Conservation (phyloP, 2,888 invertebrate species). For the Drosophila cognata region DNA sequence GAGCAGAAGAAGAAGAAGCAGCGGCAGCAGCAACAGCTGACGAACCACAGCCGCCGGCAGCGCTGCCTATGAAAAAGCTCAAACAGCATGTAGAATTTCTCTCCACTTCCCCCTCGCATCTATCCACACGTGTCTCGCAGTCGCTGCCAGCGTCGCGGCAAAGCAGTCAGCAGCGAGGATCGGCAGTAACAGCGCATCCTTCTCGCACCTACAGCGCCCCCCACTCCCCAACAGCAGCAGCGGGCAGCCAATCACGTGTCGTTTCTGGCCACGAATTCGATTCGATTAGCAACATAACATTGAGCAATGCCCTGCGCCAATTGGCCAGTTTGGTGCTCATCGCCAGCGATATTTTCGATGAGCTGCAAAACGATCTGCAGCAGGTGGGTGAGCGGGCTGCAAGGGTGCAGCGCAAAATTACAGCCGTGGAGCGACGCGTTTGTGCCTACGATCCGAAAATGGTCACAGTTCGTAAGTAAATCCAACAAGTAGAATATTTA, state of each 20-base stretch:
- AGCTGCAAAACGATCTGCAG: slow-evolving; percentile 91
- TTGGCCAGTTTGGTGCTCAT: slow-evolving; percentile 93
- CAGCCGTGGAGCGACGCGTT: slow-evolving; percentile 89
- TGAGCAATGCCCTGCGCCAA: slow-evolving; percentile 93
- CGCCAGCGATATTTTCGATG: slow-evolving; percentile 94
- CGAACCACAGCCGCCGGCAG: slow-evolving; percentile 59
- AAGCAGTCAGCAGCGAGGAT: slow-evolving; percentile 63
- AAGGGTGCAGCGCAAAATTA: slow-evolving; percentile 89
- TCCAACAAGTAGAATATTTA: background rate
- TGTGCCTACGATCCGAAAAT: slow-evolving; percentile 93
- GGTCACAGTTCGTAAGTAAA: slow-evolving; percentile 96
- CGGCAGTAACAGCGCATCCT: slow-evolving; percentile 31
- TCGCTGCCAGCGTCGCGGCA: slow-evolving; percentile 71
- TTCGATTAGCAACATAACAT: slow-evolving; percentile 93
- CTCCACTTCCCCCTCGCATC: slow-evolving; percentile 50
- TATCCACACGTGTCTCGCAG: slow-evolving; percentile 48
- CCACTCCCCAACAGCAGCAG: slow-evolving; percentile 70
- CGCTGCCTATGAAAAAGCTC: slow-evolving; percentile 80
- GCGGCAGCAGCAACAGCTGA: background rate
- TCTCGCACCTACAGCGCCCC: slow-evolving; percentile 65
- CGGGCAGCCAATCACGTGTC: slow-evolving; percentile 56
- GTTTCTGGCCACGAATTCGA: slow-evolving; percentile 91
- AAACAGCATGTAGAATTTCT: slow-evolving; percentile 83
- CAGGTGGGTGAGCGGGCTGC: slow-evolving; percentile 91
- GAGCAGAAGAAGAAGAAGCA: background rate